A percentile compares a stretch with the other conserved stretches of the same genome.
These are phyloP conservation scores for Anthophora plumipes DNA, from an alignment of 2,888 invertebrate species.

Conservation along the genomic window DNA sequence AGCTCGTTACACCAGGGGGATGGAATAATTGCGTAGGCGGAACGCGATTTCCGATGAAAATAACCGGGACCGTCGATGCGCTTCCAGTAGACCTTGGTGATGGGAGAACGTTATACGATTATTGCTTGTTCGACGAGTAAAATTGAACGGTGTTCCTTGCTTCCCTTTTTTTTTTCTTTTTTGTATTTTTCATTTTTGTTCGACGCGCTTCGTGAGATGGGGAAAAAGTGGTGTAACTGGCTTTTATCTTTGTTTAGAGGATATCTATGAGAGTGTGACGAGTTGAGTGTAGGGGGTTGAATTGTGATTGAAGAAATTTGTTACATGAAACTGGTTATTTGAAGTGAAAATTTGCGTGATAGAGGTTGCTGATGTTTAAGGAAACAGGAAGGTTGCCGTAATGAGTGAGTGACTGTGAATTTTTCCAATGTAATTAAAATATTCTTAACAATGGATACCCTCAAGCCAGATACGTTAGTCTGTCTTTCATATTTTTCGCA, in stretches of 20 bases:
- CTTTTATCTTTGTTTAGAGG: constrained; percentile 1
- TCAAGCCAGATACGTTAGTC: background rate
- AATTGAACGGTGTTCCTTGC: background rate
- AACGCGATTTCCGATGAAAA: constrained; percentile 59
- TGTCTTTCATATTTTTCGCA: background rate
- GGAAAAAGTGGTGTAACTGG: background rate
- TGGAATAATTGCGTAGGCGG: constrained; percentile 47
- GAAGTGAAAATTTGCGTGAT: constrained; percentile 18
- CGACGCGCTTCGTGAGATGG: background rate
- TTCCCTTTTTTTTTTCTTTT: background rate
- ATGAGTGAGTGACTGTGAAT: constrained; percentile 6
- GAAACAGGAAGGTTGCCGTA: background rate
- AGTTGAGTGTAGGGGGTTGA: background rate
- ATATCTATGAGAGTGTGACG: background rate
- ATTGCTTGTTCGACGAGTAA: constrained; percentile 35
- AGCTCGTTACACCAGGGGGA: background rate
- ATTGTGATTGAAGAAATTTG: constrained; percentile 14
- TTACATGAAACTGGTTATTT: background rate
- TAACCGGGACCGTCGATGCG: constrained; percentile 37
- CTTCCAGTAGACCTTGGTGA: constrained; percentile 21
- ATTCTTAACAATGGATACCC: background rate
- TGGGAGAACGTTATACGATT: constrained; percentile 36
- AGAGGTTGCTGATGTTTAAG: background rate
- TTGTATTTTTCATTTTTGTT: background rate
- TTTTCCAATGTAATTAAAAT: background rate